Evolutionary conservation across 2,113 vertebrate genomes (phyloP).

Genomic region (Mirounga angustirostris): DNA sequence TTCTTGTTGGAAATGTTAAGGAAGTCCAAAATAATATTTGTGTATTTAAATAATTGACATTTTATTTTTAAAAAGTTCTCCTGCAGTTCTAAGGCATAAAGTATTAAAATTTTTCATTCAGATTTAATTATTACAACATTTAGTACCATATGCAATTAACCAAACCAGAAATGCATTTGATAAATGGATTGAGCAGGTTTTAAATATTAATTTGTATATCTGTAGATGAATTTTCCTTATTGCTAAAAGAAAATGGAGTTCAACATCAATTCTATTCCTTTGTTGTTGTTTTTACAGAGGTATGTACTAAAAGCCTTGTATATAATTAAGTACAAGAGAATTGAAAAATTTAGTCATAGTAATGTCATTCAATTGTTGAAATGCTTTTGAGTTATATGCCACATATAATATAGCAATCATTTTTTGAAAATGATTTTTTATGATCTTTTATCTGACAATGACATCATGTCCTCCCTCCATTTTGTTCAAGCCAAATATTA

Average conservation of each 20-base stretch:
- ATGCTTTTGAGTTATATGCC: neutral
- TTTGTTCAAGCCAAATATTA: slow-evolving; percentile 23
- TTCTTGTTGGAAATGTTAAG: neutral
- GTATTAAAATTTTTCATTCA: neutral
- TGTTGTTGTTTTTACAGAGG: slow-evolving; percentile 1
- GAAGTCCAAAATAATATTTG: neutral
- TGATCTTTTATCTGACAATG: neutral
- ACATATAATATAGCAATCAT: neutral
- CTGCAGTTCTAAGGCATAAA: neutral
- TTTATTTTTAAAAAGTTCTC: neutral
- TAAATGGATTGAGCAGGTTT: slow-evolving; percentile 4
- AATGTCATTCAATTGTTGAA: neutral
- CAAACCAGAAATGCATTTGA: slow-evolving; percentile 32
- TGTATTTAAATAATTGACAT: neutral
- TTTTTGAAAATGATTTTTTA: slow-evolving; percentile 29
- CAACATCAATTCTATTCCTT: neutral
- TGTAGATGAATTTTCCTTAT: neutral
- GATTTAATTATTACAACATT: slow-evolving; percentile 31
- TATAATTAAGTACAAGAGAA: neutral
- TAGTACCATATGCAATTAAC: neutral
- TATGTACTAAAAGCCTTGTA: neutral
- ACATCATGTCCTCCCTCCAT: neutral
- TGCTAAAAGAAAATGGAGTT: slow-evolving; percentile 24
- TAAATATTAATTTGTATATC: neutral
- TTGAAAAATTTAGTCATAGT: neutral